These are phyloP conservation scores for Silurus meridionalis DNA, from an alignment of 2,113 vertebrate genomes.

Conservation along the genomic window DNA sequence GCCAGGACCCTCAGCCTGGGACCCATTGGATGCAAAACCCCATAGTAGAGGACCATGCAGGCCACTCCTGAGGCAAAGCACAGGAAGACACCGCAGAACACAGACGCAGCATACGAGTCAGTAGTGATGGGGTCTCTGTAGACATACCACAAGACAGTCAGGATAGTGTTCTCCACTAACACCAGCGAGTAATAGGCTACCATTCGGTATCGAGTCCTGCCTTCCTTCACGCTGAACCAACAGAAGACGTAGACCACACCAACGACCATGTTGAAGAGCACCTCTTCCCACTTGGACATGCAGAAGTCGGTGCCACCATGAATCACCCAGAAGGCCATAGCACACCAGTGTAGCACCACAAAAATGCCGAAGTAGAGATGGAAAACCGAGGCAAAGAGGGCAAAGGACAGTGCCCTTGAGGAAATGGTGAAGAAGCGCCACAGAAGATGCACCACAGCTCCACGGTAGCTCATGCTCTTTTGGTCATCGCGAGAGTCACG, in stretches of 20 bases:
- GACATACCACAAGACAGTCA: conserved; percentile 97
- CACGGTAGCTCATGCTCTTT: conserved; percentile 99
- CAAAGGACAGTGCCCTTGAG: conserved; percentile 96
- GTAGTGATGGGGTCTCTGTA: conserved; percentile 95
- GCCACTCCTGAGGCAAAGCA: conserved; percentile 95
- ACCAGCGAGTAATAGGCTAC: conserved; percentile 95
- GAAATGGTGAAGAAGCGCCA: conserved; percentile 99
- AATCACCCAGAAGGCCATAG: conserved; percentile 99
- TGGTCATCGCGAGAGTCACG: conserved; percentile 98
- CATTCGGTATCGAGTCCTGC: conserved; percentile 97
- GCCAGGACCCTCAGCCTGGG: conserved; percentile 88
- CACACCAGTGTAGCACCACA: conserved; percentile 99
- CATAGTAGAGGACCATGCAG: conserved; percentile 96
- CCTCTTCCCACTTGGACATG: conserved; percentile 99
- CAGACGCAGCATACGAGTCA: conserved; percentile 92
- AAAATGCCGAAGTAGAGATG: conserved; percentile 99
- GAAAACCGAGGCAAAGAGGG: conserved; percentile 99
- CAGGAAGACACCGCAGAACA: conserved; percentile 97
- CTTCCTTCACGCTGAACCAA: conserved; percentile 99
- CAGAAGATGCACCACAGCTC: conserved; percentile 93
- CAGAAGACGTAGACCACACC: conserved; percentile 99
- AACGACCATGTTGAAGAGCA: conserved; percentile 99
- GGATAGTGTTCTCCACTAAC: conserved; percentile 92
- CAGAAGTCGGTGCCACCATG: conserved; percentile 99
- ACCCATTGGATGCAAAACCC: conserved; percentile 93